phyloP scores from a whole-genome alignment of 2,888 invertebrate genomes.

The Camptogramma bilineatum region DNA sequence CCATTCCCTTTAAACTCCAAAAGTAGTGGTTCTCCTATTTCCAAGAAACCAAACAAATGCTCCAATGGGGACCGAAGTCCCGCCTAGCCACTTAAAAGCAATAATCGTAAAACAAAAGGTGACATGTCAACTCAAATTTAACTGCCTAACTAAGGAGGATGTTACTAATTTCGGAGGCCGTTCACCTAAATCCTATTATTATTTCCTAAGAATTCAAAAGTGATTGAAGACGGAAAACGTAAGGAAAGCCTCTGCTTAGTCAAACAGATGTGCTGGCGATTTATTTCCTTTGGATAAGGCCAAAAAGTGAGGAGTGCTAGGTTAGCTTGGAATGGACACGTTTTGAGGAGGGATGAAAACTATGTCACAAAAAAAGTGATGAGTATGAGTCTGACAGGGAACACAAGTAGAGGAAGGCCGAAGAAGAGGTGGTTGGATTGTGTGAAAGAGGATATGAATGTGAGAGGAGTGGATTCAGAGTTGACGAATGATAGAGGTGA shows the following conservation, averaged over 20 bases:
- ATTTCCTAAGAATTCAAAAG: neutral
- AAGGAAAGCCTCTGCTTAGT: neutral
- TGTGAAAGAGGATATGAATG: too few relatives aligned
- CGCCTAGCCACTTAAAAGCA: conserved; percentile 35
- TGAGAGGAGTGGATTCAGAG: too few relatives aligned
- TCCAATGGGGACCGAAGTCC: neutral
- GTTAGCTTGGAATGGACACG: too few relatives aligned
- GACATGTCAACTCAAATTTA: conserved; percentile 52
- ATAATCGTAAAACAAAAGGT: conserved; percentile 53
- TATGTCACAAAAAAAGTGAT: too few relatives aligned
- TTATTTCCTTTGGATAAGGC: too few relatives aligned
- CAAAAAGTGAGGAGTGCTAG: too few relatives aligned
- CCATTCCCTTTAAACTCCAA: neutral
- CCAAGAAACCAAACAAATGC: neutral
- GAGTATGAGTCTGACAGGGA: too few relatives aligned
- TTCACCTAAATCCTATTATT: conserved; percentile 47
- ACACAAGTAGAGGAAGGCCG: too few relatives aligned
- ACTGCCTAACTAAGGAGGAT: conserved; percentile 57
- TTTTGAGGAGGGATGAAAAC: too few relatives aligned
- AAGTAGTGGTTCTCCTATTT: neutral
- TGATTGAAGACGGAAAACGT: neutral
- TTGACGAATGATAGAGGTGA: too few relatives aligned
- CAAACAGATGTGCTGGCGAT: too few relatives aligned
- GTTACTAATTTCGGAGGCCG: conserved; percentile 58
- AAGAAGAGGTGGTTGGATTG: too few relatives aligned